Percentiles rank a stretch among this genome's conserved stretches.
phyloP scores from a whole-genome alignment of 2,113 vertebrate genomes.

The Eidolon helvum region DNA sequence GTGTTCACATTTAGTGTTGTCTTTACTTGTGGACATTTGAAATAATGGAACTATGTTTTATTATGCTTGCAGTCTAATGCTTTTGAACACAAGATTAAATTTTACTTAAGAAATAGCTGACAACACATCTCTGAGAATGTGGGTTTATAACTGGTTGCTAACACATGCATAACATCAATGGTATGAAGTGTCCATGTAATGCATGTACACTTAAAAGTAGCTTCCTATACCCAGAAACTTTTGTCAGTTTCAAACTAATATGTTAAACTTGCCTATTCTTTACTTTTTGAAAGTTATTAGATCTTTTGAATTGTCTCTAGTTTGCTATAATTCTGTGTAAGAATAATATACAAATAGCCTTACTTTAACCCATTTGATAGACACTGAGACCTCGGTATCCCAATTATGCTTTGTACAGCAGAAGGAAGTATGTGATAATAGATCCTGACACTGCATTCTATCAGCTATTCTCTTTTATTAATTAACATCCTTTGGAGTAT shows the following conservation, averaged over 20 bases:
- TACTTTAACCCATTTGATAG: neutral
- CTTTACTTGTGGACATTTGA: neutral
- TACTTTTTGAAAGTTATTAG: neutral
- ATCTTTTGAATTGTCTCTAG: neutral
- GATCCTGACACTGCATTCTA: neutral
- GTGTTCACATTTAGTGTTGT: neutral
- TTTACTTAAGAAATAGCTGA: neutral
- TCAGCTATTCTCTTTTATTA: constrained; percentile 29
- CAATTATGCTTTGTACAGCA: neutral
- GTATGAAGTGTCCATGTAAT: neutral
- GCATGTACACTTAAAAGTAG: neutral
- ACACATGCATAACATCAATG: neutral
- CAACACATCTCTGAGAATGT: neutral
- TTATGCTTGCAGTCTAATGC: neutral
- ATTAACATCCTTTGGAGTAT: constrained; percentile 42
- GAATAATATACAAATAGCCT: neutral
- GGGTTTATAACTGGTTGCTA: neutral
- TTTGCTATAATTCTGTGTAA: constrained; percentile 17
- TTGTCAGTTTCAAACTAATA: neutral
- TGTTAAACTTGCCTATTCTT: neutral
- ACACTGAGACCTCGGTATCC: neutral
- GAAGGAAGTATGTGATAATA: neutral
- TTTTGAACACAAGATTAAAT: constrained; percentile 8
- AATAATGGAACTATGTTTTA: neutral
- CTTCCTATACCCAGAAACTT: neutral